Conservation (phyloP, 2,797 vertebrate genomes). For the Denticeps clupeoides region DNA sequence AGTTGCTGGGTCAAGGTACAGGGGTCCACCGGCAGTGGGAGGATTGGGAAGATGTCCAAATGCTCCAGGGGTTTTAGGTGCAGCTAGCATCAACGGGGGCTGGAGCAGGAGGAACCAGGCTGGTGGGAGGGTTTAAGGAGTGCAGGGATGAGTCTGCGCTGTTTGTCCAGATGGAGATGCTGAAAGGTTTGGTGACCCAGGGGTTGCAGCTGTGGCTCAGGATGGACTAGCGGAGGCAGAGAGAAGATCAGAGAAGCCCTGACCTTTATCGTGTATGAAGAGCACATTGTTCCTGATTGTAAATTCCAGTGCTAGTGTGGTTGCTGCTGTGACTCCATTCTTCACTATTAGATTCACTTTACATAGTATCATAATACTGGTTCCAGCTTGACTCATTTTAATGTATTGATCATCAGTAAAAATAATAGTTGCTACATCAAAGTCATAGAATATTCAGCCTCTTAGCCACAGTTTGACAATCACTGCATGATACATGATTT, state of each 20-base stretch:
- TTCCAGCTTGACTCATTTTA: neutral
- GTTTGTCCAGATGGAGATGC: slow-evolving; percentile 94
- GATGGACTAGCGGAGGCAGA: slow-evolving; percentile 63
- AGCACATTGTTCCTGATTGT: no score
- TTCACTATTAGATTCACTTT: no score
- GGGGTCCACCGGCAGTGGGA: slow-evolving; percentile 80
- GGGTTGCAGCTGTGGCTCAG: slow-evolving; percentile 69
- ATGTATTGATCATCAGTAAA: neutral
- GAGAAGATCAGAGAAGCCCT: neutral
- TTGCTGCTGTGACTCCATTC: no score
- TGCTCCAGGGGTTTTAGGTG: slow-evolving; percentile 87
- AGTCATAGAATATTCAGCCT: no score
- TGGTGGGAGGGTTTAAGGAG: slow-evolving; percentile 64
- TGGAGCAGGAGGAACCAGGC: slow-evolving; percentile 44
- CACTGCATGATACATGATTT: no score
- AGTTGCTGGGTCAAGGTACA: slow-evolving; percentile 85
- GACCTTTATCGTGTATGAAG: no score
- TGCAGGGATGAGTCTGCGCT: slow-evolving; percentile 69
- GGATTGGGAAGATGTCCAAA: slow-evolving; percentile 90
- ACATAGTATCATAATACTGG: no score
- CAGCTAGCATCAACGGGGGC: slow-evolving; percentile 64
- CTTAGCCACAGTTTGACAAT: no score
- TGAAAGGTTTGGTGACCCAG: slow-evolving; percentile 79
- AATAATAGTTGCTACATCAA: no score
- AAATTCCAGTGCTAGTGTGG: no score